phyloP scores from a whole-genome alignment of 2,113 vertebrate genomes.

The Semnopithecus entellus region DNA sequence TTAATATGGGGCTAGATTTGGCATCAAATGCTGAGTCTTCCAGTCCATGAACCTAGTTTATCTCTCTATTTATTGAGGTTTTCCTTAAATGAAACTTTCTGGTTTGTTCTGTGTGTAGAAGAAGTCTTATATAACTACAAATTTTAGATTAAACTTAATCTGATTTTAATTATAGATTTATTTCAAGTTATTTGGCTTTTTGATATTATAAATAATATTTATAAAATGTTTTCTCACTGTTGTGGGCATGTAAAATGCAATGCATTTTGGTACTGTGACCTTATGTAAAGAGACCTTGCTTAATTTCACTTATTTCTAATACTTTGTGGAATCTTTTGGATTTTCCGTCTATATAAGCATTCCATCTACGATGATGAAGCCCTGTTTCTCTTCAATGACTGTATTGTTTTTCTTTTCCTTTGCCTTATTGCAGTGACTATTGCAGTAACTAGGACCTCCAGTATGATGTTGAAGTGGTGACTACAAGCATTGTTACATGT shows the following conservation, averaged over 20 bases:
- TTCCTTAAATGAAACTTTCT: not conserved
- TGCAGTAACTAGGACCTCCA: not conserved
- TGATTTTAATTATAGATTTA: not conserved
- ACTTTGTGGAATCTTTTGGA: not conserved
- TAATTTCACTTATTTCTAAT: constrained; percentile 42
- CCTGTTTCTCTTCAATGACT: not conserved
- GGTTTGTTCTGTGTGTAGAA: not conserved
- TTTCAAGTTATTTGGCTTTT: not conserved
- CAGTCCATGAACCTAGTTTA: not conserved
- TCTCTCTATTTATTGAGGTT: not conserved
- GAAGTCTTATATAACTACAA: not conserved
- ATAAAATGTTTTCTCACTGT: not conserved
- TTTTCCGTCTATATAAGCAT: not conserved
- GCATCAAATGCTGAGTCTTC: not conserved
- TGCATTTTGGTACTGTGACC: not conserved
- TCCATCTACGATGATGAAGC: not conserved
- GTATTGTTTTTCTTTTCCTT: not conserved
- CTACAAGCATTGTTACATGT: not conserved
- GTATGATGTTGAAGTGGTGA: not conserved
- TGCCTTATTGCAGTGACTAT: not conserved
- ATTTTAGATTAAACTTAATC: not conserved
- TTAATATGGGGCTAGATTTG: not conserved
- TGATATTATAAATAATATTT: not conserved
- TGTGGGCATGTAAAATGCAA: not conserved
- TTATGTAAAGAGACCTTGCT: not conserved